Conservation (phyloP, 2,113 vertebrate species). For the Xiphias gladius region DNA sequence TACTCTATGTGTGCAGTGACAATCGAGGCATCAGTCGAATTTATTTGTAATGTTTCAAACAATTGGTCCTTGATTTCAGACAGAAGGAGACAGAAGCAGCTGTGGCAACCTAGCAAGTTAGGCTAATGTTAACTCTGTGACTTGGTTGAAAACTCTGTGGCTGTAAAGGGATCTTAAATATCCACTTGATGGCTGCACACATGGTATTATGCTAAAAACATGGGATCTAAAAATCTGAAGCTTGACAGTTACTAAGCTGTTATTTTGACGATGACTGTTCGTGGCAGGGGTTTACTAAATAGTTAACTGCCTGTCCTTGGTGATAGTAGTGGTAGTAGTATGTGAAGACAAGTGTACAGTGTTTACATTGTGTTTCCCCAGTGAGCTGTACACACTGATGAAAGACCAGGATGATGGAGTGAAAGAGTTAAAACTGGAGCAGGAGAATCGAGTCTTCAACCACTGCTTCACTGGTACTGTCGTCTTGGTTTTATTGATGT, state of each 20-base stretch:
- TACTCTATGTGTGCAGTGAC: too few relatives aligned
- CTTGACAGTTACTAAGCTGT: neutral
- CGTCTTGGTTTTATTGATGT: neutral
- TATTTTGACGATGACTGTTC: neutral
- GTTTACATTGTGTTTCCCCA: conserved; percentile 71
- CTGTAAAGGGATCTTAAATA: too few relatives aligned
- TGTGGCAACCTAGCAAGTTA: neutral
- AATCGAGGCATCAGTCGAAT: too few relatives aligned
- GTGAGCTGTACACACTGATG: conserved; percentile 91
- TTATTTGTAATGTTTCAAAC: too few relatives aligned
- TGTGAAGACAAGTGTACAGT: conserved; percentile 4
- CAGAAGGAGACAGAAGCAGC: neutral
- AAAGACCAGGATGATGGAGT: conserved; percentile 92
- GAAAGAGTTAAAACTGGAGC: conserved; percentile 93
- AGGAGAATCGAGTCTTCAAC: conserved; percentile 93
- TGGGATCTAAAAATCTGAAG: too few relatives aligned
- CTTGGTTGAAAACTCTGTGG: neutral
- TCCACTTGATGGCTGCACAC: too few relatives aligned
- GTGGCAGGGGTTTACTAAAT: neutral
- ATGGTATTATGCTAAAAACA: too few relatives aligned
- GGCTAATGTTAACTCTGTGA: neutral
- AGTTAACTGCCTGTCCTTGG: neutral
- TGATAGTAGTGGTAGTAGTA: neutral
- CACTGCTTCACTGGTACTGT: conserved; percentile 94
- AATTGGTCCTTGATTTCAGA: too few relatives aligned